Conservation (phyloP, 2,888 invertebrate species). For the Sthenelais limicola region DNA sequence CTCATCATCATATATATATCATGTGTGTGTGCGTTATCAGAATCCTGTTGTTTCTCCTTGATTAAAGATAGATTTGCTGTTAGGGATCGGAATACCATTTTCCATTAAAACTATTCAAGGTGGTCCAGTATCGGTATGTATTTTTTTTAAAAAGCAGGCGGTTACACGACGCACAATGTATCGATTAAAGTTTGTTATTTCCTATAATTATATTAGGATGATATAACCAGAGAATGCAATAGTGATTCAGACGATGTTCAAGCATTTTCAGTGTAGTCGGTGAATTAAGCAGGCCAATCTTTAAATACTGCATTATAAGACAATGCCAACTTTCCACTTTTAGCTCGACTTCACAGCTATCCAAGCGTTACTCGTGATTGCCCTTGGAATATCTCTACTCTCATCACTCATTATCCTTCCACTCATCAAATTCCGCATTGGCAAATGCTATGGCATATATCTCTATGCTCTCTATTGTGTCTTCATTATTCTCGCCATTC, state of each 20-base stretch:
- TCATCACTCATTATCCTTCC: constrained; percentile 73
- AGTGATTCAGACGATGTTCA: too few species aligned
- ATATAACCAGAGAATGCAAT: too few species aligned
- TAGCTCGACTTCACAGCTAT: constrained; percentile 45
- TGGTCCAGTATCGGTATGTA: background rate
- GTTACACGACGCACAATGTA: too few species aligned
- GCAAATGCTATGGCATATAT: constrained; percentile 74
- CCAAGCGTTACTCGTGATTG: constrained; percentile 44
- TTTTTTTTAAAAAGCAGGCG: too few species aligned
- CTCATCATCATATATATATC: too few species aligned
- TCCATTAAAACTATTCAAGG: constrained; percentile 9
- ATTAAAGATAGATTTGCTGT: constrained; percentile 12
- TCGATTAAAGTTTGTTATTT: too few species aligned
- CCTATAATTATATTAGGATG: too few species aligned
- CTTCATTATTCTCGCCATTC: constrained; percentile 74
- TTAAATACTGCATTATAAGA: too few species aligned
- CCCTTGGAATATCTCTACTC: constrained; percentile 41
- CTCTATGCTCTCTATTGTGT: constrained; percentile 74
- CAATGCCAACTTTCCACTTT: too few species aligned
- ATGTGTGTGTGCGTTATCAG: background rate
- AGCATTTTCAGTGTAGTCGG: too few species aligned
- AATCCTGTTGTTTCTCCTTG: background rate
- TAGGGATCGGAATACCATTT: constrained; percentile 31
- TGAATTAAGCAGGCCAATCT: too few species aligned
- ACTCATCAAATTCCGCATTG: constrained; percentile 73